Percentiles rank a stretch among this genome's conserved stretches.
Evolutionary conservation across 2,888 invertebrate genomes (phyloP).

Genomic region (Anoncus sp.): DNA sequence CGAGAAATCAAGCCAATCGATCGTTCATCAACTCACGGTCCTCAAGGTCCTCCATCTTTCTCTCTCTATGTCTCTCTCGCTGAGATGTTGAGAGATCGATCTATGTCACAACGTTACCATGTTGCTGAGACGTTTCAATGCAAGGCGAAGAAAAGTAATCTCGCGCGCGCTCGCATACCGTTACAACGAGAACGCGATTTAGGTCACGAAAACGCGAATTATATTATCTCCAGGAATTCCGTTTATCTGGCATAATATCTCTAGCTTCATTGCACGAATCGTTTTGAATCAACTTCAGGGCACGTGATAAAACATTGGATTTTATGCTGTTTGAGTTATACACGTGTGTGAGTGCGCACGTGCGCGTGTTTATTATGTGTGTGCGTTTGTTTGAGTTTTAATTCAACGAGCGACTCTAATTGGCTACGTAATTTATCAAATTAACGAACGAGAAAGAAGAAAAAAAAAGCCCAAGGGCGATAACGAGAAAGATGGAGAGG

Average conservation of each 20-base stretch:
- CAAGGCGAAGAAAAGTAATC: constrained; percentile 43
- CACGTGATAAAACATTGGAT: not conserved
- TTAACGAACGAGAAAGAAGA: constrained; percentile 38
- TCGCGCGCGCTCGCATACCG: too few species aligned
- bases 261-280: constrained; percentile 15
- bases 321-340: not conserved
- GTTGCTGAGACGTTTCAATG: constrained; percentile 28
- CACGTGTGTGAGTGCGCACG: not conserved
- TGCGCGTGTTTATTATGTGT: not conserved
- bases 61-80: too few species aligned
- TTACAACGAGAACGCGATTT: constrained; percentile 38
- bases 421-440: constrained; percentile 49
- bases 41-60: constrained; percentile 28
- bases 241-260: constrained; percentile 23
- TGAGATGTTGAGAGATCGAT: constrained; percentile 44
- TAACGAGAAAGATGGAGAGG: constrained; percentile 16
- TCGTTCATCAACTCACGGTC: constrained; percentile 50
- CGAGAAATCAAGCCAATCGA: constrained; percentile 34
- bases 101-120: constrained; percentile 29
- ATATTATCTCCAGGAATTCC: constrained; percentile 23
- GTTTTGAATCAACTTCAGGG: not conserved
- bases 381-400: constrained; percentile 35
- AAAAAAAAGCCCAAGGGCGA: constrained; percentile 8
- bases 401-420: constrained; percentile 55
- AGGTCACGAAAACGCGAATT: constrained; percentile 49